Evolutionary conservation across 2,113 vertebrate genomes (phyloP).

Genomic region (Telmatochromis sp.): DNA sequence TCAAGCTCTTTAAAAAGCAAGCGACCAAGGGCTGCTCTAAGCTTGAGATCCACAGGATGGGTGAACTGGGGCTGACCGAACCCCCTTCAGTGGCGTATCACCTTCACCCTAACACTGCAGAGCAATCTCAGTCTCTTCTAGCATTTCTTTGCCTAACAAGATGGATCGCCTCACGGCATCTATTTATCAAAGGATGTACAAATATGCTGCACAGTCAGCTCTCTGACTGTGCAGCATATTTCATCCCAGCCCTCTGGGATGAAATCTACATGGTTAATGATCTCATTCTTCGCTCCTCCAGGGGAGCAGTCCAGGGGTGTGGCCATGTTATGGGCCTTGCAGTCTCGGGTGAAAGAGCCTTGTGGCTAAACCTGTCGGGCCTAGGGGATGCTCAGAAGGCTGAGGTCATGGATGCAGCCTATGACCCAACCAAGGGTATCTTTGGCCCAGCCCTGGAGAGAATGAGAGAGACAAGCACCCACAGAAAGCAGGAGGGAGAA

Average conservation of each 20-base stretch:
- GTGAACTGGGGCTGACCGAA: not conserved
- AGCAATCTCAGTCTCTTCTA: rapidly evolving
- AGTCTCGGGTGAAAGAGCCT: not conserved
- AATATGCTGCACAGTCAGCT: not conserved
- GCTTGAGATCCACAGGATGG: not conserved
- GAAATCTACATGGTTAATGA: rapidly evolving
- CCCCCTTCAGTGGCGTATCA: not conserved
- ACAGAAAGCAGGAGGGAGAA: not conserved
- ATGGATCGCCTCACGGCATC: not conserved
- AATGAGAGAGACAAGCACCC: not conserved
- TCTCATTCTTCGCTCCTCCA: not conserved
- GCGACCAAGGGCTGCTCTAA: not conserved
- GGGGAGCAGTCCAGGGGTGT: not conserved
- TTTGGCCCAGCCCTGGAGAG: not conserved
- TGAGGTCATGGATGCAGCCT: not conserved
- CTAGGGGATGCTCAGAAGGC: not conserved
- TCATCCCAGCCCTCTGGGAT: not conserved
- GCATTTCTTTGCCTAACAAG: not conserved
- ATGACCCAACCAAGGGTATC: not conserved
- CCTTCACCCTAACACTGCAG: not conserved
- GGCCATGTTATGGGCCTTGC: not conserved
- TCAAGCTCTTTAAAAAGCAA: not conserved
- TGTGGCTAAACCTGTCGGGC: not conserved
- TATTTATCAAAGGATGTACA: not conserved
- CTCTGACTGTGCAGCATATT: no score